Conservation (phyloP, 2,113 vertebrate species). For the Oncorhynchus mykiss region DNA sequence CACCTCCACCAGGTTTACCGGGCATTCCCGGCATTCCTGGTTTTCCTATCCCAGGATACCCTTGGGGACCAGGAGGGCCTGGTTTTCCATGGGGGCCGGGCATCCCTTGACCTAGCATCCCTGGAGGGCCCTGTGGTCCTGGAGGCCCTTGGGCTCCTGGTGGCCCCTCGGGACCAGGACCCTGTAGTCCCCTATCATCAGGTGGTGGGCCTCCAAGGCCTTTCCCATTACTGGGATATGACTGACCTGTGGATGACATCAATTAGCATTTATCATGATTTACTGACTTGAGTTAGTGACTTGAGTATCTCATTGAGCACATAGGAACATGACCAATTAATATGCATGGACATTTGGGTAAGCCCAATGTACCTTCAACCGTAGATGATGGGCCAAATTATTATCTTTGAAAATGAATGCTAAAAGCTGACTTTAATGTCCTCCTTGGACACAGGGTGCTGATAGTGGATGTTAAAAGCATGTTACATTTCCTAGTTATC, state of each 20-base stretch:
- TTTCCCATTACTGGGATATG: slow-evolving; percentile 79
- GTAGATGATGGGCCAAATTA: no score
- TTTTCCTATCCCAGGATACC: slow-evolving; percentile 73
- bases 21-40: slow-evolving; percentile 73
- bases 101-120: slow-evolving; percentile 78
- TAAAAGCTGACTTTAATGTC: no score
- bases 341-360: no score
- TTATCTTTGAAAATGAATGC: no score
- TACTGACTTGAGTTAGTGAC: not conserved
- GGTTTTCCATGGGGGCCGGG: slow-evolving; percentile 68
- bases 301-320: no score
- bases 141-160: slow-evolving; percentile 84
- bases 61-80: slow-evolving; percentile 67
- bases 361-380: no score
- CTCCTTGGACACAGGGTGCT: no score
- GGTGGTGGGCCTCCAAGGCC: slow-evolving; percentile 77
- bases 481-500: no score
- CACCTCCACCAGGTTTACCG: slow-evolving; percentile 71
- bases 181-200: not conserved
- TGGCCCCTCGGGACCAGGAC: slow-evolving; percentile 70
- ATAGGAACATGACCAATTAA: no score
- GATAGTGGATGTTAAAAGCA: no score
- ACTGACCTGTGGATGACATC: slow-evolving; percentile 52
- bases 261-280: no score
- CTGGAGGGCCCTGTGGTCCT: slow-evolving; percentile 83